Evolutionary conservation across 2,797 vertebrate genomes (phyloP).

Genomic region (Poeciliopsis gracilis): DNA sequence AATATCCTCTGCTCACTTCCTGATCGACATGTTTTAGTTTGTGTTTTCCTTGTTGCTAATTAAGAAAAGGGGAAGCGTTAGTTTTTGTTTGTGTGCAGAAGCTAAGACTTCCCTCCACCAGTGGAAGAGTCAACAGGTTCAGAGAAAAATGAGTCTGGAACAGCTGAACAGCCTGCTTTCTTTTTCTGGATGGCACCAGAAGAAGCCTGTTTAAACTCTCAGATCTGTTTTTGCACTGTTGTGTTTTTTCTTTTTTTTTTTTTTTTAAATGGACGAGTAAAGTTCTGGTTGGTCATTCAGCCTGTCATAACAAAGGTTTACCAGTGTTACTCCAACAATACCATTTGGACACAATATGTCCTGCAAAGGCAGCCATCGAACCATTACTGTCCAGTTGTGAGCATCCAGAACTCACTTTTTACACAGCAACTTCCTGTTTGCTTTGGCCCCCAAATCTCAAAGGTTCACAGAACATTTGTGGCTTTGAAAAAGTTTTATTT

Average conservation of each 20-base stretch:
- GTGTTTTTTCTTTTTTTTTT: constrained; percentile 29
- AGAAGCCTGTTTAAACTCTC: constrained; percentile 35
- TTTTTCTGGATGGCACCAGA: constrained; percentile 59
- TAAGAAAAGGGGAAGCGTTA: not conserved
- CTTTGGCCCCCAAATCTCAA: not conserved
- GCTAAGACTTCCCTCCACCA: not conserved
- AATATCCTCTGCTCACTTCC: not conserved
- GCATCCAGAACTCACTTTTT: not conserved
- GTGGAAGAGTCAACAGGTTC: constrained; percentile 19
- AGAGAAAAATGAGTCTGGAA: constrained; percentile 7
- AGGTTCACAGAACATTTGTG: not conserved
- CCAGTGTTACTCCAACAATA: constrained; percentile 43
- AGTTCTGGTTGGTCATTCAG: constrained; percentile 69
- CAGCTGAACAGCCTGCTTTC: not conserved
- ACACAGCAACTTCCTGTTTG: not conserved
- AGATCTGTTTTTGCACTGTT: constrained; percentile 4
- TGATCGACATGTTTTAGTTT: not conserved
- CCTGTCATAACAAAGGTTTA: constrained; percentile 50
- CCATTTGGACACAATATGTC: constrained; percentile 16
- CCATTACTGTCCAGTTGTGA: not conserved
- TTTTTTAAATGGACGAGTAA: constrained; percentile 57
- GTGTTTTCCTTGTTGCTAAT: not conserved
- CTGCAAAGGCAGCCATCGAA: not conserved
- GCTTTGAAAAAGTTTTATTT: not conserved
- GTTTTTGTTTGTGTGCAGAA: not conserved